Evolutionary conservation across 2,888 invertebrate species (phyloP), one percentile per base, ranked within the genome.

Genomic region (Magallana nippona): DNA sequence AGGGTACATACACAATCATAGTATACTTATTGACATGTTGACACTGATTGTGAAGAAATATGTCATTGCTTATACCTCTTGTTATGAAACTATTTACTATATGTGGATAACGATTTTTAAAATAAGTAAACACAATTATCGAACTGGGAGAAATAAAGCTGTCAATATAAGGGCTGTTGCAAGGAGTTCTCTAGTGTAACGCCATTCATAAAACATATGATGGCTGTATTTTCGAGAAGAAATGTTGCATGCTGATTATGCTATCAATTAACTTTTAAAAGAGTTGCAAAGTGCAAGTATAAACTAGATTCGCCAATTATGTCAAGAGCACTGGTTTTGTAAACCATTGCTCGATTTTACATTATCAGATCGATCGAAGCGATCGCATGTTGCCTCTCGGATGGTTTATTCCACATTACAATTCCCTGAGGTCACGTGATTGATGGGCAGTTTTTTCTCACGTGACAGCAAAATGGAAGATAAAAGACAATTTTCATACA

Each of bases 381-480:
- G 71, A 32, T 71, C 71, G 32, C 10, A 71, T 71, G 71, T 27
- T 71, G 71, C 5, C 22, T 71, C 27, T 22, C 32, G 32, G 71
- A 27, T 32, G 71, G 32, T 71, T 71, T 71, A 71, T 15, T 71
- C 71, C 71, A 71, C 27, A 71, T 71, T 71, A 71, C 71, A 71
- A 71, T 22, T 71, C 71, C 71, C 71, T 15, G 5, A 71, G 71
- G 71, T 71, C 71, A 71, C 71, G 71, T 71, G 71, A 71, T 71
- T 11, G 71, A 71, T 71, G 71, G 71, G 15, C 32, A 71, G 22
- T 71, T 71, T 71, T 15, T 71, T 71, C 71, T 71, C 71, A 71
- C 22, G 71, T 71, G 71, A 71, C 19, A 71, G 71, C 27, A 71
- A 71, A 71, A 71, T 71, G 71, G 71, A 71, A 22, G 71, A 71